Base-by-base conservation (phyloP, 2,888 invertebrate genomes). In the Epiblema foenella region DNA sequence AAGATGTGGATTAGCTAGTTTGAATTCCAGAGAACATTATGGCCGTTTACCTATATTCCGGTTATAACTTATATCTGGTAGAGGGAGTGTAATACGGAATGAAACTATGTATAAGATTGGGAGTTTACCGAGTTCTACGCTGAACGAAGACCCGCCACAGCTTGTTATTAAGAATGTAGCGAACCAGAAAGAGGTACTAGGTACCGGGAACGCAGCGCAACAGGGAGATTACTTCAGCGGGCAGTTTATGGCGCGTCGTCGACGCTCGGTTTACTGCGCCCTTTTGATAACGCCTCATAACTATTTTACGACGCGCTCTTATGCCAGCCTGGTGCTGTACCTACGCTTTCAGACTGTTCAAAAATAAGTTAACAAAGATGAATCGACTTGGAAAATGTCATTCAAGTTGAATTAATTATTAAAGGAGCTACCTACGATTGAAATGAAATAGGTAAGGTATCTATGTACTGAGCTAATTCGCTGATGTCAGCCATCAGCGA, bases 271-370 rank as follows among this genome's bases (percentile, higher is more conserved):
- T 89, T 87, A 85, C 81, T 83, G 83, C 85, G 84, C 85, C 87
- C 87, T 85, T 88, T 89, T 89, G 88, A 88, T 89, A 88, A 87
- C 86, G 88, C 83, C 83, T 89, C 88, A 87, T 89, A 87, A 89
- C 84, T 83, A 85, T 89, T 89, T 89, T 89, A 89, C 84, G 85
- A 83, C 82, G 79, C 81, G 82, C 85, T 84, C 85, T 87, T 85
- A 87, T 88, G 84, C 76, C 79, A 79, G 83, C 86, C 86, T 88
- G 85, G 88, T 86, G 85, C 86, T 80, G n/a, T n/a, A n/a, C 75
- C 77, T 76, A 56, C 62, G 65, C 42, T 76, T 77, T 70, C 75
- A 75, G 73, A 75, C 77, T 82, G 82, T 80, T 75, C 46, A 63
- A 49, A 62, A 46, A 33, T 1, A 49, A 57, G n/a, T 52, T 46